Conservation (phyloP, 2,113 vertebrate species). For the Nibea coibor region DNA sequence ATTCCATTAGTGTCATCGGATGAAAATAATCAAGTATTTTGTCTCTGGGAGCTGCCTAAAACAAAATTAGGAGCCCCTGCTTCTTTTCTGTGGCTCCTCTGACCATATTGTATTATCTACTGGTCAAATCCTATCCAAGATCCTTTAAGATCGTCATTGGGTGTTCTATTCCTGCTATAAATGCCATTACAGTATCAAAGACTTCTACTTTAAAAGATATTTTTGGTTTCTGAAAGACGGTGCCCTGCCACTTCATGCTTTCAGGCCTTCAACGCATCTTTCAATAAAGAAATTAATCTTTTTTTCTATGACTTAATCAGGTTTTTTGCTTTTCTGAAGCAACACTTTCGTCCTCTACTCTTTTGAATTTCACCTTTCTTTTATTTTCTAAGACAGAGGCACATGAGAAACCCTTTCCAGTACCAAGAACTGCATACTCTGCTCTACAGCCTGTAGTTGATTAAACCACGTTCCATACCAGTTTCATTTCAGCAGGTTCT, state of each 20-base stretch:
- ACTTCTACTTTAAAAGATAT: background rate
- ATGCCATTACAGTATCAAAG: background rate
- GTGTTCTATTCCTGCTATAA: background rate
- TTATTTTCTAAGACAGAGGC: slow-evolving; percentile 22
- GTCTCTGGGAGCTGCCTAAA: background rate
- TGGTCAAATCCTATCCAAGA: background rate
- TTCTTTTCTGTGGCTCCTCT: background rate
- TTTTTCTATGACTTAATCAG: background rate
- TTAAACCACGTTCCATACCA: background rate
- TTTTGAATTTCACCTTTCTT: slow-evolving; percentile 20
- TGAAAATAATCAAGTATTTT: background rate
- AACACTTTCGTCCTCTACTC: background rate
- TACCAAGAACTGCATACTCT: background rate
- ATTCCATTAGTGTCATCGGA: background rate
- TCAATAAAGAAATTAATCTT: background rate
- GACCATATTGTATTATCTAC: background rate
- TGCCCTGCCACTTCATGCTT: background rate
- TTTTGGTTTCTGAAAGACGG: background rate
- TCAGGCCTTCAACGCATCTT: background rate
- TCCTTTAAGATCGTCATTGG: background rate
- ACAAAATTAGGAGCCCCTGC: background rate
- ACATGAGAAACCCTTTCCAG: background rate
- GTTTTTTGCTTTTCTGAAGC: background rate
- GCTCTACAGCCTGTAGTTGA: background rate
- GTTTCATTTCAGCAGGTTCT: slow-evolving; percentile 62